These are phyloP conservation scores for Beroe forskalii DNA, from an alignment of 37 sponge, comb jelly and placozoan genomes.

Conservation along the genomic window DNA sequence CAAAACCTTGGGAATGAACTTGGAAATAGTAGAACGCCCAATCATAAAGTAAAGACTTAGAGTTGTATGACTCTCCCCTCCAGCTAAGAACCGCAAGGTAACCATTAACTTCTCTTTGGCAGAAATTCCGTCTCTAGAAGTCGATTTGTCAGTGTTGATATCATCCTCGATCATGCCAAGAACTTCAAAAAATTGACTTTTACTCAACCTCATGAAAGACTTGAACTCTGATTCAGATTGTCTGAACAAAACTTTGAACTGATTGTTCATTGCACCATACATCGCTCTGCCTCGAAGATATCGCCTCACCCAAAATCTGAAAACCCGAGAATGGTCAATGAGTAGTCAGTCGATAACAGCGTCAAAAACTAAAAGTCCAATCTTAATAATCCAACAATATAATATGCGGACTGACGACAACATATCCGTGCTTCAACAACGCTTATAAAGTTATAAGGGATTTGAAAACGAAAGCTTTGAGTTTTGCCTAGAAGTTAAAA, in stretches of 20 bases:
- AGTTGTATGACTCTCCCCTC: conserved; percentile 15
- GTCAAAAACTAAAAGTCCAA: too few relatives aligned
- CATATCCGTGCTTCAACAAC: too few relatives aligned
- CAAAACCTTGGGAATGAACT: conserved; percentile 29
- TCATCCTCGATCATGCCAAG: neutral
- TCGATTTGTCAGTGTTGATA: neutral
- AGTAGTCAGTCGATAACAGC: too few relatives aligned
- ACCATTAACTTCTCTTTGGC: conserved; percentile 17
- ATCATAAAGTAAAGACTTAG: conserved; percentile 37
- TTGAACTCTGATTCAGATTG: conserved; percentile 16
- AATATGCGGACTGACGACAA: too few relatives aligned
- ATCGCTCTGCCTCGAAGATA: neutral
- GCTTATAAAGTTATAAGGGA: too few relatives aligned
- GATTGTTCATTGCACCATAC: conserved; percentile 7
- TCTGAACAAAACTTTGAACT: neutral
- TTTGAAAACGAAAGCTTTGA: too few relatives aligned
- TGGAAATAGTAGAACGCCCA: conserved; percentile 21
- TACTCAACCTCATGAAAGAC: neutral
- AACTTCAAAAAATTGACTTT: conserved; percentile 6
- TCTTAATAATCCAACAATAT: too few relatives aligned
- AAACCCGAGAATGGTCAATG: neutral
- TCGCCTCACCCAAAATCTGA: conserved; percentile 27
- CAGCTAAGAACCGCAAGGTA: conserved; percentile 1
- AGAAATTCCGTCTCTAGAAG: conserved; percentile 13
- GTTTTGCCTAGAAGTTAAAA: too few relatives aligned